Evolutionary conservation across 64 coral and sea anemone genomes (phyloP).

Genomic region (Exaiptasia diaphana): DNA sequence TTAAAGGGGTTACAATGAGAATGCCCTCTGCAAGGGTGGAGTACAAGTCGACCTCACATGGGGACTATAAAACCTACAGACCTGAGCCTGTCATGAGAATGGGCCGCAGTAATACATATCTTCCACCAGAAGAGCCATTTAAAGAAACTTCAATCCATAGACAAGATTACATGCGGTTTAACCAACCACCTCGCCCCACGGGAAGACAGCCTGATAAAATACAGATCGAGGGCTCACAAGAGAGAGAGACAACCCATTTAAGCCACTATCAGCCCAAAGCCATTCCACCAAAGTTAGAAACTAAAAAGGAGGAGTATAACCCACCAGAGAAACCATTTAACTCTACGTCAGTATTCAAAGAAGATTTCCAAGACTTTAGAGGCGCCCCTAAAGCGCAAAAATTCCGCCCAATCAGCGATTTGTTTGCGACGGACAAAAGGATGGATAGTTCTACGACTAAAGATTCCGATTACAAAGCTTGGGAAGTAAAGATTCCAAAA

Average conservation of each 20-base stretch:
- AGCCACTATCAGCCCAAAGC: slow-evolving; percentile 60
- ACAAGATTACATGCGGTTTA: slow-evolving; percentile 84
- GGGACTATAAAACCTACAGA: slow-evolving; percentile 76
- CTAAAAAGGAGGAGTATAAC: slow-evolving; percentile 56
- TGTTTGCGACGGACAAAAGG: slow-evolving; percentile 71
- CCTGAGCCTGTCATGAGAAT: slow-evolving; percentile 35
- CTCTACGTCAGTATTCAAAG: slow-evolving; percentile 74
- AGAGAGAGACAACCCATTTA: slow-evolving; percentile 34
- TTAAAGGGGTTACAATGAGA: slow-evolving; percentile 83
- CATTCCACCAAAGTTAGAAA: slow-evolving; percentile 52
- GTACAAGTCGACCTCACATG: slow-evolving; percentile 78
- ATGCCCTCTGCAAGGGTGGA: slow-evolving; percentile 77
- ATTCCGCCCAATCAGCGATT: slow-evolving; percentile 68
- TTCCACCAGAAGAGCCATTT: slow-evolving; percentile 71
- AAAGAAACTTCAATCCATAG: slow-evolving; percentile 84
- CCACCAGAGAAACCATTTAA: slow-evolving; percentile 74
- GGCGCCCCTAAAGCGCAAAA: slow-evolving; percentile 68
- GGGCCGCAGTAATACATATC: slow-evolving; percentile 49
- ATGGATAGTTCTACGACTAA: slow-evolving; percentile 74
- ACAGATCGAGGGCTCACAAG: slow-evolving; percentile 25
- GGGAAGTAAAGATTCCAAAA: slow-evolving; percentile 70
- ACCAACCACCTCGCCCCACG: slow-evolving; percentile 80
- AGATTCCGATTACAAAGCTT: slow-evolving; percentile 49
- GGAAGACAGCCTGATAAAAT: slow-evolving; percentile 87
- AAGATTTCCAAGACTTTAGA: slow-evolving; percentile 67